phyloP scores from a whole-genome alignment of 2,888 invertebrate genomes.

The Nephrocerus scutellatus region DNA sequence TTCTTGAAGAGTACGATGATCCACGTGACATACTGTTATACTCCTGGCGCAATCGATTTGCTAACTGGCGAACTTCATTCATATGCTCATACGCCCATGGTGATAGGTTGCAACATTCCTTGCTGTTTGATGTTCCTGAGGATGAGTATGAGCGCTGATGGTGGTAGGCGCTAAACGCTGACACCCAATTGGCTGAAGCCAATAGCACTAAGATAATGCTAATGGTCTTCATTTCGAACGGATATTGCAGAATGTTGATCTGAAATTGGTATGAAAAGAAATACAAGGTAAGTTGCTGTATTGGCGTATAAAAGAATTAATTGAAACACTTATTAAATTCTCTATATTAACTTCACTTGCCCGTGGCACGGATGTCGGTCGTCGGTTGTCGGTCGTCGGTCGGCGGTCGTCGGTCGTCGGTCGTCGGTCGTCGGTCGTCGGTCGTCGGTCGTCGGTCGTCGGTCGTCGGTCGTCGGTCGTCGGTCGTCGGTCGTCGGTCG shows the following conservation, averaged over 20 bases:
- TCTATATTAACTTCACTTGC: too few species aligned
- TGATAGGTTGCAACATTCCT: slow-evolving; percentile 28
- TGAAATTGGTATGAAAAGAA: slow-evolving; percentile 5
- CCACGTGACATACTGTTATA: slow-evolving; percentile 37
- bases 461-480: too few species aligned
- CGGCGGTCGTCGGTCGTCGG: too few species aligned
- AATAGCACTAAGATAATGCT: slow-evolving; percentile 30
- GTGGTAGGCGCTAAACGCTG: slow-evolving; percentile 25
- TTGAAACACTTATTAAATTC: too few species aligned
- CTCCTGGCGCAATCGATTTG: slow-evolving; percentile 35
- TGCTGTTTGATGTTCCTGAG: slow-evolving; percentile 11
- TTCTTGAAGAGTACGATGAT: slow-evolving; percentile 8
- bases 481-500: too few species aligned
- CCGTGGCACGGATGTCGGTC: too few species aligned
- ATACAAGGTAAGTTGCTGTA: too few species aligned
- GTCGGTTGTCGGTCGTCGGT: too few species aligned
- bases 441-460: too few species aligned
- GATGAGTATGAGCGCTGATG: slow-evolving; percentile 12
- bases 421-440: too few species aligned
- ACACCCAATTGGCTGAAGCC: slow-evolving; percentile 25
- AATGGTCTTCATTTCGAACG: slow-evolving; percentile 31
- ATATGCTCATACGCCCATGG: slow-evolving; percentile 37
- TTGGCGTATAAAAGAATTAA: too few species aligned
- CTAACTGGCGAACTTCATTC: slow-evolving; percentile 36
- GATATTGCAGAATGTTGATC: slow-evolving; percentile 10